Evolutionary conservation across 1,140 invertebrate genomes (phyloP).

Genomic region (Drosophila bocqueti): DNA sequence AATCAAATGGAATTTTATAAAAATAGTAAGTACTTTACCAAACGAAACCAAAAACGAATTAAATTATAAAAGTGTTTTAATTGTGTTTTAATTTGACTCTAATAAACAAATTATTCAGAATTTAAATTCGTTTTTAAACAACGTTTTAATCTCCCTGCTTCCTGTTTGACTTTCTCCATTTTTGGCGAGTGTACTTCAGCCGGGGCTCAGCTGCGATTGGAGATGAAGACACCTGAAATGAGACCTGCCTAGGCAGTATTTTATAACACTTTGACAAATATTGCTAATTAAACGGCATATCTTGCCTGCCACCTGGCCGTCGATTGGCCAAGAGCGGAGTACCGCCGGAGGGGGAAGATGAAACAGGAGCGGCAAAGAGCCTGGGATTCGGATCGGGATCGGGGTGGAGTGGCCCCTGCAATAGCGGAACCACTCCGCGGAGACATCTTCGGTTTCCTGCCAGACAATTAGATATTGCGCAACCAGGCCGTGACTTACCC

Average conservation of each 20-base stretch:
- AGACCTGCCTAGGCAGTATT: slow-evolving; percentile 55
- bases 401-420: neutral
- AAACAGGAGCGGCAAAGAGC: neutral
- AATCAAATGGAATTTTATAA: neutral
- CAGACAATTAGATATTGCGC: slow-evolving; percentile 72
- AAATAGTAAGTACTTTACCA: neutral
- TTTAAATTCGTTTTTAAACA: neutral
- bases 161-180: slow-evolving; percentile 4
- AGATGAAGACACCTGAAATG: slow-evolving; percentile 70
- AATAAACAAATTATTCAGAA: neutral
- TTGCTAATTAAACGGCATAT: slow-evolving; percentile 69
- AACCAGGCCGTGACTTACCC: slow-evolving; percentile 56
- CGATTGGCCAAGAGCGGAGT: slow-evolving; percentile 31
- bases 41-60: neutral
- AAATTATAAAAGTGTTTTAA: neutral
- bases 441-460: slow-evolving; percentile 72
- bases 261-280: slow-evolving; percentile 73
- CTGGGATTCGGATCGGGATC: slow-evolving; percentile 2
- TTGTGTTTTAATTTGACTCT: neutral
- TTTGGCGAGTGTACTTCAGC: slow-evolving; percentile 47
- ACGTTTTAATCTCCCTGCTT: neutral
- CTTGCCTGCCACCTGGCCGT: slow-evolving; percentile 36
- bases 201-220: slow-evolving; percentile 22
- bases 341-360: neutral
- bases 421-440: slow-evolving; percentile 55